Percentiles rank a stretch among this genome's conserved stretches.
Evolutionary conservation across 2,888 invertebrate genomes (phyloP).

Genomic region (Abrostola triplasia): DNA sequence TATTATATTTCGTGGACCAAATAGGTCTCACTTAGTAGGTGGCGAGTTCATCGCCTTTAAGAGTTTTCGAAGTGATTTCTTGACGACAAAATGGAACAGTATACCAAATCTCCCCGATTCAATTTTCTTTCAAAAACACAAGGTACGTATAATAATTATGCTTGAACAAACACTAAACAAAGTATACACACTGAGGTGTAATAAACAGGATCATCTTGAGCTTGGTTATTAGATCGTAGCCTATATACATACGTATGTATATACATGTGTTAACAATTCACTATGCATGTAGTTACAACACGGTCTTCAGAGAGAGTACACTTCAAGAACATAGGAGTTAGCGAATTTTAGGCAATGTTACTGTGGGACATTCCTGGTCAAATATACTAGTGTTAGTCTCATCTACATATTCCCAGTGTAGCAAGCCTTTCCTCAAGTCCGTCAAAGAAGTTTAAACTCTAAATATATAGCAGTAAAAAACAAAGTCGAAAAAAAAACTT

Average conservation of each 20-base stretch:
- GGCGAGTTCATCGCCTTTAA: too few species aligned
- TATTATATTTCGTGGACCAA: too few species aligned
- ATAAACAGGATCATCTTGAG: constrained; percentile 35
- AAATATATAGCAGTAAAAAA: too few species aligned
- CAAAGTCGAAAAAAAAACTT: neutral
- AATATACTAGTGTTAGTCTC: neutral
- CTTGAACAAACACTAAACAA: constrained; percentile 18
- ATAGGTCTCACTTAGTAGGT: too few species aligned
- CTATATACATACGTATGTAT: constrained; percentile 22
- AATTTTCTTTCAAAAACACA: too few species aligned
- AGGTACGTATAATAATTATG: neutral
- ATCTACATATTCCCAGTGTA: too few species aligned
- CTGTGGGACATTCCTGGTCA: neutral
- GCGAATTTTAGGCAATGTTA: constrained; percentile 16
- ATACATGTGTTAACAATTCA: constrained; percentile 39
- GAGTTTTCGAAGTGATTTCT: too few species aligned
- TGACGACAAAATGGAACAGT: too few species aligned
- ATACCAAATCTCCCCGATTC: too few species aligned
- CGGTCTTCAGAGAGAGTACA: constrained; percentile 44
- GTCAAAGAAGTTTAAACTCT: too few species aligned
- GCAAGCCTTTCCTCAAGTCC: too few species aligned
- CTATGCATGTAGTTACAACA: constrained; percentile 52
- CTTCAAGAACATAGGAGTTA: constrained; percentile 25
- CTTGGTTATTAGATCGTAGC: constrained; percentile 33
- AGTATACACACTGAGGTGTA: constrained; percentile 16